Evolutionary conservation across 2,113 vertebrate genomes (phyloP).

Genomic region (Jaculus jaculus): DNA sequence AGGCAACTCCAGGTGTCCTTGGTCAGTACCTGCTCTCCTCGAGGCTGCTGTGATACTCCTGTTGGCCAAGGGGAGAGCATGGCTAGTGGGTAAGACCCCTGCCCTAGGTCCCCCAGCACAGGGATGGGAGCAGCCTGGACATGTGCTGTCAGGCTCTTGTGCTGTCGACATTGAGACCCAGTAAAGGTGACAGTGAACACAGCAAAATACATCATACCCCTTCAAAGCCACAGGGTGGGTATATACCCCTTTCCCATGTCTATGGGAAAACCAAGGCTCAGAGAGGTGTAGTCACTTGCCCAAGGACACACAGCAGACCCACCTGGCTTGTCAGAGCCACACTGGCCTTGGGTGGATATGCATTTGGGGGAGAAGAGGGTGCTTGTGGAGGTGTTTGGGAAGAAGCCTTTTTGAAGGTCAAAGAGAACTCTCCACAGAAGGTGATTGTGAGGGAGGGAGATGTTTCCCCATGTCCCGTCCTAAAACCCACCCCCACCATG

Average conservation of each 20-base stretch:
- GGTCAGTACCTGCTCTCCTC: background rate
- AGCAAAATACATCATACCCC: background rate
- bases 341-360: background rate
- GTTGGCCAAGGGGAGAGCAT: background rate
- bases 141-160: background rate
- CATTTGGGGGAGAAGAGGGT: background rate
- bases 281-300: slow-evolving; percentile 13
- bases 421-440: background rate
- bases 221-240: background rate
- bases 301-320: slow-evolving; percentile 23
- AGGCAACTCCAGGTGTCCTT: too few species aligned
- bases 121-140: background rate
- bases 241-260: background rate
- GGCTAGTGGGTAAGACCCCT: background rate
- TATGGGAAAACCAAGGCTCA: background rate
- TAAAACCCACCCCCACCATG: background rate
- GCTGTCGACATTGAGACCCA: background rate
- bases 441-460: too few species aligned
- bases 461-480: background rate
- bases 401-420: background rate
- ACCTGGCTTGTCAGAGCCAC: background rate
- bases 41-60: background rate
- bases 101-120: background rate
- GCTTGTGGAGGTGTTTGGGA: background rate
- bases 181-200: background rate